Conservation (phyloP, 30 jellyfish, hydroid and myxozoan species). For the Aurelia aurita complex sp. Pacific region DNA sequence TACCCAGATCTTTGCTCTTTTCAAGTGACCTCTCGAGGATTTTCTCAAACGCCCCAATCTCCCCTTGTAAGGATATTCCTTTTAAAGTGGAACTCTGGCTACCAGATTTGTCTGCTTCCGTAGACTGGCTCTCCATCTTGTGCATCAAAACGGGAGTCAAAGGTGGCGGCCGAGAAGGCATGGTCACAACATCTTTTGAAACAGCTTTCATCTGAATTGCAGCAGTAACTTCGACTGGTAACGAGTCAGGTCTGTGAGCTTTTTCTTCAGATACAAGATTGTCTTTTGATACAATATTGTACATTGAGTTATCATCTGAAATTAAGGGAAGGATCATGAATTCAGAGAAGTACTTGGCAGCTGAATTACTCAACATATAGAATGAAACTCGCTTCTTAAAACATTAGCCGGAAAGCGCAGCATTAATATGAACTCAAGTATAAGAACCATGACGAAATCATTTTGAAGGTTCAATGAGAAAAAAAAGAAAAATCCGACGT, state of each 20-base stretch:
- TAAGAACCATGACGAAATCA: too few relatives aligned
- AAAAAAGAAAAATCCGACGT: too few relatives aligned
- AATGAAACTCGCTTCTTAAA: too few relatives aligned
- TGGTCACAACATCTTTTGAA: conserved; percentile 10
- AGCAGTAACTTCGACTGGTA: not conserved
- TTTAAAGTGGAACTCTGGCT: conserved; percentile 45
- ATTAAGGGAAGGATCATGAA: too few relatives aligned
- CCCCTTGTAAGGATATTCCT: conserved; percentile 71
- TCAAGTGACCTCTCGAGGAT: conserved; percentile 33
- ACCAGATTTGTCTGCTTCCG: conserved; percentile 4
- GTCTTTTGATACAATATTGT: not conserved
- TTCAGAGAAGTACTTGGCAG: too few relatives aligned
- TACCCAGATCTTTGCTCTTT: conserved; percentile 9
- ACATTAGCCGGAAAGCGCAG: too few relatives aligned
- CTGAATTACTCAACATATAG: too few relatives aligned
- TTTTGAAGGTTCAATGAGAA: too few relatives aligned
- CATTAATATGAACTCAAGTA: too few relatives aligned
- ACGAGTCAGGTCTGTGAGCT: conserved; percentile 15
- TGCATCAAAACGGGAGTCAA: conserved; percentile 40
- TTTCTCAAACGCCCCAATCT: conserved; percentile 62
- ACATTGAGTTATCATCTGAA: too few relatives aligned
- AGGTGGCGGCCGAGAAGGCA: conserved; percentile 58
- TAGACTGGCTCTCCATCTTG: conserved; percentile 21
- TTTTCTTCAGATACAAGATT: not conserved
- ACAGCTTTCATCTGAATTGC: not conserved